A percentile compares a stretch with the other conserved stretches of the same genome.
Evolutionary conservation across 2,797 vertebrate species (phyloP).

Genomic region (Ateles fusciceps): DNA sequence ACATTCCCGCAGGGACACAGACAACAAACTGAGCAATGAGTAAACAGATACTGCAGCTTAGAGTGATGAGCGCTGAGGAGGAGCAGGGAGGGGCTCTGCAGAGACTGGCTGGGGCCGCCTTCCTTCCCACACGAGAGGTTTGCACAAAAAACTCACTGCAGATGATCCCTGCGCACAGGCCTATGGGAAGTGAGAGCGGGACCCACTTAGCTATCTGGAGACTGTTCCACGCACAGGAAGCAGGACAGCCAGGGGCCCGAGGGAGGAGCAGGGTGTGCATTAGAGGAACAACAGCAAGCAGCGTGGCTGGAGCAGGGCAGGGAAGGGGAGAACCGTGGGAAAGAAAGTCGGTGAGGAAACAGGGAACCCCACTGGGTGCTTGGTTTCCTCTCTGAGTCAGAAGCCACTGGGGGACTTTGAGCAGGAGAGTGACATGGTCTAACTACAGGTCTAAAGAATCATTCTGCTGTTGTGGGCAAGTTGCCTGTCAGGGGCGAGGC

Average conservation of each 20-base stretch:
- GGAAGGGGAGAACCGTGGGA: no score
- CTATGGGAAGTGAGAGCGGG: neutral
- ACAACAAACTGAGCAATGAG: neutral
- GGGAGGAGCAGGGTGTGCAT: neutral
- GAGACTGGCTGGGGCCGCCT: neutral
- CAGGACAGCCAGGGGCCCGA: neutral
- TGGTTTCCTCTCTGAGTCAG: neutral
- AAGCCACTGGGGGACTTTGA: neutral
- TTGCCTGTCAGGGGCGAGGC: rapidly evolving
- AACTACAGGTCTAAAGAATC: neutral
- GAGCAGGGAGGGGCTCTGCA: neutral
- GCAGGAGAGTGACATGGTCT: neutral
- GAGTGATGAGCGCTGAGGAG: neutral
- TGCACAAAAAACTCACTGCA: neutral
- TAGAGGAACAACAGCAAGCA: no score
- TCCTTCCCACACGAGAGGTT: neutral
- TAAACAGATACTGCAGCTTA: neutral
- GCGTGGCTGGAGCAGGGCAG: neutral
- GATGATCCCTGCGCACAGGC: neutral
- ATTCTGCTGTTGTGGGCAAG: neutral
- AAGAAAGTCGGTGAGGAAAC: neutral
- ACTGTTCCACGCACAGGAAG: neutral
- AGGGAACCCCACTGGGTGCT: neutral
- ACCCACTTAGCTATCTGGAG: neutral
- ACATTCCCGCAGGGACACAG: neutral